Percentiles rank a stretch among this genome's conserved stretches.
Conservation (phyloP, 2,113 vertebrate genomes). For the Dicaeum eximium region DNA sequence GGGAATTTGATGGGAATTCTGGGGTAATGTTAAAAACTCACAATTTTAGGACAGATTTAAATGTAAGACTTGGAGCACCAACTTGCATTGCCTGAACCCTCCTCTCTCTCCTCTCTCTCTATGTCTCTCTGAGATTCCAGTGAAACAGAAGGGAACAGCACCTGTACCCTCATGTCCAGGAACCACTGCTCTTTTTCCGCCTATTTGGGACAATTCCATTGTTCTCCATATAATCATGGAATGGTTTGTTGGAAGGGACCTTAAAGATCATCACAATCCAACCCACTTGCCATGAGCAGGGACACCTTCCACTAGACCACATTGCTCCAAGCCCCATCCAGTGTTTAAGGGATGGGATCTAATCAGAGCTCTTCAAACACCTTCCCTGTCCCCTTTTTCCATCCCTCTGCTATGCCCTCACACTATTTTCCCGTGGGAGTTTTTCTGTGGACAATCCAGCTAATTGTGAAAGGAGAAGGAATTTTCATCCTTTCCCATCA, state of each 20-base stretch:
- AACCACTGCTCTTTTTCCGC: not conserved
- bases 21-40: not conserved
- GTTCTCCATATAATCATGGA: not conserved
- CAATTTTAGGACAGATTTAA: not conserved
- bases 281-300: not conserved
- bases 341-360: not conserved
- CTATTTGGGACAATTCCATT: not conserved
- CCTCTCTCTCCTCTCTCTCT: not conserved
- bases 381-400: not conserved
- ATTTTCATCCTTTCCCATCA: rapidly evolving
- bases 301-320: not conserved
- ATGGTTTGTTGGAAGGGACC: not conserved
- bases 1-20: not conserved
- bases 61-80: not conserved
- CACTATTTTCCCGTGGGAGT: too few species aligned
- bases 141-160: not conserved
- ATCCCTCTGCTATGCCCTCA: not conserved
- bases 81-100: rapidly evolving
- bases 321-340: not conserved
- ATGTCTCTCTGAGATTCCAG: not conserved
- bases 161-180: not conserved
- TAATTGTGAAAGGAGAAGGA: not conserved
- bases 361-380: not conserved
- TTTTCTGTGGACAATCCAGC: not conserved
- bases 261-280: not conserved